Conservation (phyloP, 2,797 vertebrate species). For the Parauchenoglanis punctatus region DNA sequence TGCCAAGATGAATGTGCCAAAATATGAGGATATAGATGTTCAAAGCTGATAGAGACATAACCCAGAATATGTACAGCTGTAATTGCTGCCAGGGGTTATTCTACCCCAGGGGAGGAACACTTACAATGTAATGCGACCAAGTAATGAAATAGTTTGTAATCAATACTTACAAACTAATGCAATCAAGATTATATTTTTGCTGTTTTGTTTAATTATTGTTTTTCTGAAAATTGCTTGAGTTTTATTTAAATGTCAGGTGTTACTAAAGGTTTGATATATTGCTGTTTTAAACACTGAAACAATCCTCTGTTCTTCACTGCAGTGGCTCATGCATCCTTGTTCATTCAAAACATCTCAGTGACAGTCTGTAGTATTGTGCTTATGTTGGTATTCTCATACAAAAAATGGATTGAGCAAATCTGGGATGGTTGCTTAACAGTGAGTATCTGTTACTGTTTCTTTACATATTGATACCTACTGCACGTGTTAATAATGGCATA, state of each 20-base stretch:
- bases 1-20: neutral
- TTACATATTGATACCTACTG: neutral
- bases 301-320: slow-evolving; percentile 49
- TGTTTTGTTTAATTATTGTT: neutral
- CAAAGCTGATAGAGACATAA: neutral
- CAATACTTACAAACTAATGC: neutral
- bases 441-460: slow-evolving; percentile 59
- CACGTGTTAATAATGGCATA: neutral
- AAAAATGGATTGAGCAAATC: slow-evolving; percentile 74
- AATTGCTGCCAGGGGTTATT: neutral
- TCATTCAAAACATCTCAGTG: slow-evolving; percentile 81
- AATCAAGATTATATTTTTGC: neutral
- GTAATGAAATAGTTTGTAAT: too few relatives aligned
- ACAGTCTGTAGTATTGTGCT: slow-evolving; percentile 74
- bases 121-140: neutral
- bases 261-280: neutral
- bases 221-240: neutral
- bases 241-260: neutral
- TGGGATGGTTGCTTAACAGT: slow-evolving; percentile 79
- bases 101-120: neutral
- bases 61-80: neutral
- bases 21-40: neutral
- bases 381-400: slow-evolving; percentile 79
- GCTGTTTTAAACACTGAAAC: slow-evolving; percentile 4
- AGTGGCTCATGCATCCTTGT: slow-evolving; percentile 78